Percentiles rank a stretch among this genome's conserved stretches.
phyloP scores from a whole-genome alignment of 2,113 vertebrate genomes.

The Boulengeromyrus knoepffleri region DNA sequence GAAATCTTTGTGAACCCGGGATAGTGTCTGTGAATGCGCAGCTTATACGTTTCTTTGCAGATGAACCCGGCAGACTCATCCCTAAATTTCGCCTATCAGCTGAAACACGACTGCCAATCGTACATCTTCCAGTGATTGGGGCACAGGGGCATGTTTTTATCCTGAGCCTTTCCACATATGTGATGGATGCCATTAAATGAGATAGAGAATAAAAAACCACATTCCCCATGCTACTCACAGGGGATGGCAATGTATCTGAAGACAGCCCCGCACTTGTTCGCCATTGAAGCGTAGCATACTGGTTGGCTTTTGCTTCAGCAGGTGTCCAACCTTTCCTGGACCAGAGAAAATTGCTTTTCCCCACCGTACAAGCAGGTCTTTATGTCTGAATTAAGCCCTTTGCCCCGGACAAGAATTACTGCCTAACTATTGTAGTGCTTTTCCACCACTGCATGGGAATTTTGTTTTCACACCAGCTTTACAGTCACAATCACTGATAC shows the following conservation, averaged over 20 bases:
- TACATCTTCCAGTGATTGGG: background rate
- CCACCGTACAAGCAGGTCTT: background rate
- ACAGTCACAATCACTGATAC: background rate
- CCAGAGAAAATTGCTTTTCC: background rate
- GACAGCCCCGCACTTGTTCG: background rate
- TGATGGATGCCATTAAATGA: background rate
- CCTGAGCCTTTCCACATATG: background rate
- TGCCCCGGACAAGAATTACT: background rate
- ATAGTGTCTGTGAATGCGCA: slow-evolving; percentile 66
- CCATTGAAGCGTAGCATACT: background rate
- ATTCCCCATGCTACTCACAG: background rate
- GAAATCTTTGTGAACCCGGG: slow-evolving; percentile 71
- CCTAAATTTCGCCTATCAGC: background rate
- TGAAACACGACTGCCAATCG: background rate
- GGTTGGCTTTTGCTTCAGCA: background rate
- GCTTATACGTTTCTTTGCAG: slow-evolving; percentile 64
- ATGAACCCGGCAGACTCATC: slow-evolving; percentile 16
- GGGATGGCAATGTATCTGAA: background rate
- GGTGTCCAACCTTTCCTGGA: background rate
- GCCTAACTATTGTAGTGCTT: background rate
- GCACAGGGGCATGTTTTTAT: background rate
- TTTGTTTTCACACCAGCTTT: background rate
- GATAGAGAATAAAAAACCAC: background rate
- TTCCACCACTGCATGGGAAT: background rate
- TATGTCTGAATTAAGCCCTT: background rate